A percentile compares a stretch with the other conserved stretches of the same genome.
Conservation (phyloP, 2,888 invertebrate species). For the Tanytarsus gracilentus region DNA sequence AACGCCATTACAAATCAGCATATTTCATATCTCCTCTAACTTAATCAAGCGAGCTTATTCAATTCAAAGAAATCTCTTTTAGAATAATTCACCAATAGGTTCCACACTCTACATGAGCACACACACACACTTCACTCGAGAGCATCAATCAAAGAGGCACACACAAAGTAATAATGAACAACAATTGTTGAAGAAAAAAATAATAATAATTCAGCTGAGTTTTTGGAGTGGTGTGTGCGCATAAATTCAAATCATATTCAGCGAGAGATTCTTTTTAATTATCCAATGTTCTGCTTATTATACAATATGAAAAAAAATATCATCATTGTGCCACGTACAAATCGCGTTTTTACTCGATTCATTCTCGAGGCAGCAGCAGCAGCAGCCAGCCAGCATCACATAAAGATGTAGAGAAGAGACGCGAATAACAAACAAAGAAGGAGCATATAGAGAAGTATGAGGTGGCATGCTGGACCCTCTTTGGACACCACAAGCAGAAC, state of each 20-base stretch:
- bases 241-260: constrained; percentile 25
- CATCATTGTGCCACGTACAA: neutral
- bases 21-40: too few relatives aligned
- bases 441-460: too few relatives aligned
- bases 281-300: constrained; percentile 10
- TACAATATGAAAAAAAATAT: constrained; percentile 1
- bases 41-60: too few relatives aligned
- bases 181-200: neutral
- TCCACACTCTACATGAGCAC: neutral
- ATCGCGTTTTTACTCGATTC: neutral
- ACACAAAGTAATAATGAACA: neutral
- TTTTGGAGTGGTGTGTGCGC: neutral
- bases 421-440: constrained; percentile 2
- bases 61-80: too few relatives aligned
- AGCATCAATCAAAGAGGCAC: constrained; percentile 7
- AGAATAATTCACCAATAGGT: neutral
- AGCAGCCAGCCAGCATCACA: neutral
- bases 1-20: too few relatives aligned
- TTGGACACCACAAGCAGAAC: neutral
- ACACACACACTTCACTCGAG: neutral
- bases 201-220: neutral
- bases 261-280: constrained; percentile 23
- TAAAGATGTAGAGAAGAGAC: constrained; percentile 1
- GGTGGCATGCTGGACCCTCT: neutral
- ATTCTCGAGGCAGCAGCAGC: too few relatives aligned